A percentile compares a stretch with the other conserved stretches of the same genome.
These are phyloP conservation scores for Typhlomys cinereus DNA, from an alignment of 2,113 vertebrate genomes.

Conservation along the genomic window DNA sequence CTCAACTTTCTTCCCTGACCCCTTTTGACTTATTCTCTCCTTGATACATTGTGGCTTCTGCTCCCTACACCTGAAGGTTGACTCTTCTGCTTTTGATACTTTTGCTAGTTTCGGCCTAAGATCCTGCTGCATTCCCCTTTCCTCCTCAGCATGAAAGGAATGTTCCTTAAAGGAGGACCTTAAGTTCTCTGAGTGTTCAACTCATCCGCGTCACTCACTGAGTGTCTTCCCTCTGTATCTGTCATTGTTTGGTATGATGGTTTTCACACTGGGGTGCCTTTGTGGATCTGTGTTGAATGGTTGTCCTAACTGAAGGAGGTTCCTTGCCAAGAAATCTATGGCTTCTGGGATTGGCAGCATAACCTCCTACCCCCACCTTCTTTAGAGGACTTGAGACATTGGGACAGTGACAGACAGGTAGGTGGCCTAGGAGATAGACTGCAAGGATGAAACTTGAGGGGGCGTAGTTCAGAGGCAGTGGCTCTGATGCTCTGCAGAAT, in stretches of 20 bases:
- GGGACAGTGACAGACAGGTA: not conserved
- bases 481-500: conserved; percentile 27
- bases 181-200: not conserved
- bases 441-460: conserved; percentile 22
- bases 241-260: conserved; percentile 25
- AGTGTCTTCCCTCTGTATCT: conserved; percentile 25
- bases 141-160: not conserved
- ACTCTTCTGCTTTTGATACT: not conserved
- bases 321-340: conserved; percentile 47
- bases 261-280: conserved; percentile 54
- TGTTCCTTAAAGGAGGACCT: not conserved
- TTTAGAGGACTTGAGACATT: conserved; percentile 28
- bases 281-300: conserved; percentile 53
- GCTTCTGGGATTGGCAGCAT: conserved; percentile 25
- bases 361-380: conserved; percentile 27
- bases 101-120: not conserved
- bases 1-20: conserved; percentile 1
- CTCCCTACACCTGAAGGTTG: not conserved
- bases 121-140: not conserved
- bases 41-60: not conserved
- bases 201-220: not conserved
- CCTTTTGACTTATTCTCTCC: not conserved
- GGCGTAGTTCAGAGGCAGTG: conserved; percentile 23
- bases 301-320: conserved; percentile 47
- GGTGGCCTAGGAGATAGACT: not conserved